These are phyloP conservation scores for Lasius fuliginosus DNA, from an alignment of 2,888 invertebrate genomes.

Conservation along the genomic window DNA sequence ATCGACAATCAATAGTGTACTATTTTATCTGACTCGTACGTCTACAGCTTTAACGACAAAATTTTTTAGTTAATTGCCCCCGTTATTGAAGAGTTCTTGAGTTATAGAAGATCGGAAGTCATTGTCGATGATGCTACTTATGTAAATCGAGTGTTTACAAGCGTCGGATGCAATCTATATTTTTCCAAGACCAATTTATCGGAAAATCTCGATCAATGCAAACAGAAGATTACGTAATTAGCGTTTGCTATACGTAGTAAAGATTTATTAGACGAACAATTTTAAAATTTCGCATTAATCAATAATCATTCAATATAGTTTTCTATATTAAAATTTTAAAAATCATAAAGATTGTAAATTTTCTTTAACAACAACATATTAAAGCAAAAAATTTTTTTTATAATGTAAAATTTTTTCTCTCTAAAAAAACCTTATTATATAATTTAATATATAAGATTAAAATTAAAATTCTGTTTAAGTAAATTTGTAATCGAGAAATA, in stretches of 20 bases:
- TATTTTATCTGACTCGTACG: slow-evolving; percentile 7
- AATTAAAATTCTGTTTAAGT: background rate
- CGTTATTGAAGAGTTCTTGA: slow-evolving; percentile 18
- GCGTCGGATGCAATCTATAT: background rate
- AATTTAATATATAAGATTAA: background rate
- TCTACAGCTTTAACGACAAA: background rate
- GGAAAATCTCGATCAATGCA: background rate
- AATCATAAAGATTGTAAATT: background rate
- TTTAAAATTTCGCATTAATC: background rate
- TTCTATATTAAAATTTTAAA: background rate
- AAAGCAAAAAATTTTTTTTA: background rate
- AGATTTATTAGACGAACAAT: background rate
- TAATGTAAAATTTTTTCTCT: background rate
- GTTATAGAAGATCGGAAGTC: slow-evolving; percentile 32
- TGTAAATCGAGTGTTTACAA: slow-evolving; percentile 53
- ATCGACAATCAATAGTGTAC: slow-evolving; percentile 6
- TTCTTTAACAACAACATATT: background rate
- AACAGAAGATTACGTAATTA: background rate
- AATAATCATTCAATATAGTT: background rate
- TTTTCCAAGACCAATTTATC: slow-evolving; percentile 4
- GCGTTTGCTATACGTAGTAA: background rate
- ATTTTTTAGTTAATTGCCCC: slow-evolving; percentile 12
- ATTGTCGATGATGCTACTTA: slow-evolving; percentile 44
- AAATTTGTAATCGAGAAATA: background rate
- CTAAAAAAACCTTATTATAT: background rate